phyloP scores from a whole-genome alignment of 2,888 invertebrate genomes.

The Podabrus alpinus region DNA sequence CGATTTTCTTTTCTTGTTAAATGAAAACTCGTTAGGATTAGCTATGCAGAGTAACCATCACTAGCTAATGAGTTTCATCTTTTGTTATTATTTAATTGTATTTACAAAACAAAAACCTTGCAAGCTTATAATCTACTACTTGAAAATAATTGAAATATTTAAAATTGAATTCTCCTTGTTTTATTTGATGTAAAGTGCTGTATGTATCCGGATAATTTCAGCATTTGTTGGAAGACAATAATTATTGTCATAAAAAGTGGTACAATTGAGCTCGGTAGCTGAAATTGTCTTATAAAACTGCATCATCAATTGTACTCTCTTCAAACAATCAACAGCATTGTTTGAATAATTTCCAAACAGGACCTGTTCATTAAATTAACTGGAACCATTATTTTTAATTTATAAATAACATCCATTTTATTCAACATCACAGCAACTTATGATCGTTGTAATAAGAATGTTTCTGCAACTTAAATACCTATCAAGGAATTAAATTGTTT shows the following conservation, averaged over 20 bases:
- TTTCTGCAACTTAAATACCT: conserved; percentile 6
- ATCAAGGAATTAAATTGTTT: conserved; percentile 12
- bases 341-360: conserved; percentile 21
- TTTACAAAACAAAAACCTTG: neutral
- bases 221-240: conserved; percentile 16
- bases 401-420: neutral
- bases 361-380: conserved; percentile 18
- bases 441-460: neutral
- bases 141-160: neutral
- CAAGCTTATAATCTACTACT: no score
- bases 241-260: conserved; percentile 32
- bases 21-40: no score
- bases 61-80: no score
- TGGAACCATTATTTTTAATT: conserved; percentile 4
- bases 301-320: conserved; percentile 30
- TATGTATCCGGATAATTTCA: neutral
- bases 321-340: conserved; percentile 27
- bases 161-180: neutral
- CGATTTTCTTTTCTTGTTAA: no score
- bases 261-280: conserved; percentile 30
- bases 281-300: conserved; percentile 30
- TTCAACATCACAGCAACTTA: neutral
- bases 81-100: no score
- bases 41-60: no score
- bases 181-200: neutral